Conservation (phyloP, 2,888 invertebrate genomes). For the Sesamia inferens region DNA sequence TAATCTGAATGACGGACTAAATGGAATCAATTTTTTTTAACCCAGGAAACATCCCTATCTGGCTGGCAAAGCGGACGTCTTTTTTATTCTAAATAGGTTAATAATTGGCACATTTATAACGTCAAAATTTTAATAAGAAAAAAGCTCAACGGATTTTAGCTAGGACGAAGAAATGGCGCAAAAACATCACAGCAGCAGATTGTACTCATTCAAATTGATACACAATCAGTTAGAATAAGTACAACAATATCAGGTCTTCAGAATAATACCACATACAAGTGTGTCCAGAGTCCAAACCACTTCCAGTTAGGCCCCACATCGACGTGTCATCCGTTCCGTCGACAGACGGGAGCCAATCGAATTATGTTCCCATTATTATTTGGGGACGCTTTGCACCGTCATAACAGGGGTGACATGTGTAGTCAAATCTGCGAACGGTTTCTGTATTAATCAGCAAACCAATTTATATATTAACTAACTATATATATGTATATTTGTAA, state of each 20-base stretch:
- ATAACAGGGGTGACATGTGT: slow-evolving; percentile 78
- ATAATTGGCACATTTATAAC: too few species aligned
- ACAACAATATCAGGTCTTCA: background rate
- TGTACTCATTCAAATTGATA: too few species aligned
- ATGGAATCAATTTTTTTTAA: too few species aligned
- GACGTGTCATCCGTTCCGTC: slow-evolving; percentile 68
- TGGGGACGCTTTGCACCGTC: slow-evolving; percentile 82
- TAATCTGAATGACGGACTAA: too few species aligned
- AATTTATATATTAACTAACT: slow-evolving; percentile 57
- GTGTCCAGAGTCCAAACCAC: slow-evolving; percentile 15
- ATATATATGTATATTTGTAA: slow-evolving; percentile 26
- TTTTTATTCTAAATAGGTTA: too few species aligned
- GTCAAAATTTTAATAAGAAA: too few species aligned
- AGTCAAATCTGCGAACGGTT: slow-evolving; percentile 76
- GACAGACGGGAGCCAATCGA: slow-evolving; percentile 86
- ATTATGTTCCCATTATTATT: slow-evolving; percentile 88
- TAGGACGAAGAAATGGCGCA: too few species aligned
- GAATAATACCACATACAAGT: background rate
- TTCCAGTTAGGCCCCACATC: slow-evolving; percentile 53
- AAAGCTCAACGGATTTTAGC: too few species aligned
- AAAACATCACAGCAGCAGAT: too few species aligned
- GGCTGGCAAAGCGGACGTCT: background rate
- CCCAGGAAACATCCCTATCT: too few species aligned
- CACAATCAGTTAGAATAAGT: too few species aligned
- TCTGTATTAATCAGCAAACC: slow-evolving; percentile 73